Conservation (phyloP, 2,113 vertebrate species). For the Pleuronectes platessa region DNA sequence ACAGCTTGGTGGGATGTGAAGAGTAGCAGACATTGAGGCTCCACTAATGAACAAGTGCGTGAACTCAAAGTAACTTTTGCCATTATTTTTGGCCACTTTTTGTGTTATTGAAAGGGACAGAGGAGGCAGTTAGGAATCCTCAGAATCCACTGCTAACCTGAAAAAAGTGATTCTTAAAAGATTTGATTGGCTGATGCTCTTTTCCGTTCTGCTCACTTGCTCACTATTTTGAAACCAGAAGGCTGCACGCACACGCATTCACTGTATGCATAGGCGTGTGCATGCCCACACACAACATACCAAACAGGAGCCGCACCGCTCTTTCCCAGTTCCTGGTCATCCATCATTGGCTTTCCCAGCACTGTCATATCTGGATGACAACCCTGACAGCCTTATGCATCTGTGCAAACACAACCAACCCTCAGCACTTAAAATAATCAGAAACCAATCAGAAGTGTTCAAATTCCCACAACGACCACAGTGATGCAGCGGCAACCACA, state of each 20-base stretch:
- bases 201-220: conserved; percentile 51
- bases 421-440: conserved; percentile 50
- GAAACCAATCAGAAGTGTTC: conserved; percentile 42
- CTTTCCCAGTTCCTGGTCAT: conserved; percentile 66
- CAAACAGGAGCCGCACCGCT: conserved; percentile 27
- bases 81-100: conserved; percentile 66
- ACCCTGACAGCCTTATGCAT: conserved; percentile 59
- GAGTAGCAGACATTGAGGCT: conserved; percentile 72
- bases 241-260: conserved; percentile 19
- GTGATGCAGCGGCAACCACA: conserved; percentile 5
- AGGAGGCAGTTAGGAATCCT: conserved; percentile 57
- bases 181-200: conserved; percentile 51
- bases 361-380: conserved; percentile 72
- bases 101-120: conserved; percentile 62
- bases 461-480: conserved; percentile 27
- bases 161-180: conserved; percentile 53
- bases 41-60: conserved; percentile 73
- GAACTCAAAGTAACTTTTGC: conserved; percentile 58
- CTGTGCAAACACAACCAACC: conserved; percentile 70
- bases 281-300: conserved; percentile 9
- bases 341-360: conserved; percentile 70
- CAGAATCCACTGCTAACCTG: conserved; percentile 44
- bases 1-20: conserved; percentile 64
- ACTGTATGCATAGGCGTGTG: neutral
- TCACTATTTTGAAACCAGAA: conserved; percentile 39